Evolutionary conservation across 2,888 invertebrate genomes (phyloP).

Genomic region (Ennomos erosarius): DNA sequence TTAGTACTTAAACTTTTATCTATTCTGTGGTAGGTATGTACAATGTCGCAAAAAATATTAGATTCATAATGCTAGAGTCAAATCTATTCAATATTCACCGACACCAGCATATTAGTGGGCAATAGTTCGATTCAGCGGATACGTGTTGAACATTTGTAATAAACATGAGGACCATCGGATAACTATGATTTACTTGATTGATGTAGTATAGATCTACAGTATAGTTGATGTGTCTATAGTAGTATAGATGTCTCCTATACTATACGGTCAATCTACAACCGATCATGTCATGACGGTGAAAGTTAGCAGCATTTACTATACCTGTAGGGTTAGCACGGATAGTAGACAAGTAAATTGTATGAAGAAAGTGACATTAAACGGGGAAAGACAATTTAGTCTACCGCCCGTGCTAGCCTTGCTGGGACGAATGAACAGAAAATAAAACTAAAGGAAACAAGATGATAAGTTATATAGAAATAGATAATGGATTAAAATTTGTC

Average conservation of each 20-base stretch:
- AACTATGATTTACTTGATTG: conserved; percentile 39
- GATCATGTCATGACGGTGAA: conserved; percentile 43
- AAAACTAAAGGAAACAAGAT: conserved; percentile 51
- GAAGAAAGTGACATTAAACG: no score
- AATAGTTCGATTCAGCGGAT: conserved; percentile 35
- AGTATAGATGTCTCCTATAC: no score
- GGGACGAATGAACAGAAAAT: conserved; percentile 57
- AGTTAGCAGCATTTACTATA: conserved; percentile 57
- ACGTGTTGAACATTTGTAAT: conserved; percentile 43
- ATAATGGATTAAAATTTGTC: conserved; percentile 71
- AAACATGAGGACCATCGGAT: conserved; percentile 28
- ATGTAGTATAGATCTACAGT: conserved; percentile 28
- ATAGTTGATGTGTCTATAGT: no score
- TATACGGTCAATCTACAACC: conserved; percentile 46
- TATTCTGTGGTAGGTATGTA: no score
- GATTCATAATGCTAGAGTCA: conserved; percentile 26
- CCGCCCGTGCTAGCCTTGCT: no score
- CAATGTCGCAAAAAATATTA: no score
- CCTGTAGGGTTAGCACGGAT: no score
- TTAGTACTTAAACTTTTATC: no score
- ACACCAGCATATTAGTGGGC: conserved; percentile 39
- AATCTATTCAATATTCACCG: conserved; percentile 44
- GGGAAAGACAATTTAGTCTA: no score
- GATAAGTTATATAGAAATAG: conserved; percentile 60
- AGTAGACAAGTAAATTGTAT: no score